These are phyloP conservation scores for Euzophera pinguis DNA, from an alignment of 2,888 invertebrate genomes.

Conservation along the genomic window DNA sequence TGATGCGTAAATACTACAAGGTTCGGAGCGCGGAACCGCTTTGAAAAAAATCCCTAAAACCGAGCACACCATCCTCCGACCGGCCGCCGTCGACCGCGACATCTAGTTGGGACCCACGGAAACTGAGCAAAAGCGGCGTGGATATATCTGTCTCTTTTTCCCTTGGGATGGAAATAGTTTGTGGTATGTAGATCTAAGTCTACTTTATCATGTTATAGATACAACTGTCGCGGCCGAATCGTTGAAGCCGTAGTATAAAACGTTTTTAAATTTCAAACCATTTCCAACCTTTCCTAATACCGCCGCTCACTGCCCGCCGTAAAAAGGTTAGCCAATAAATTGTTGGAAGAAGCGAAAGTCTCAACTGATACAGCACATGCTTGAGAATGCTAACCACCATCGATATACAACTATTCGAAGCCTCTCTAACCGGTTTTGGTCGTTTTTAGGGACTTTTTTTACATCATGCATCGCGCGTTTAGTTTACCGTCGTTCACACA, in stretches of 20 bases:
- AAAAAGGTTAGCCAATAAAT: slow-evolving; percentile 22
- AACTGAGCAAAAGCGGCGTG: slow-evolving; percentile 16
- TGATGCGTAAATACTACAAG: slow-evolving; percentile 2
- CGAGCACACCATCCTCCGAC: slow-evolving; percentile 77
- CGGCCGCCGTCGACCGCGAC: slow-evolving; percentile 52
- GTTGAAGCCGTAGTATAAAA: neutral
- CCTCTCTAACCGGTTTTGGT: slow-evolving; percentile 47
- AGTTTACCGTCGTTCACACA: slow-evolving; percentile 37
- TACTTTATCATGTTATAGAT: no score
- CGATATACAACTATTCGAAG: slow-evolving; percentile 58
- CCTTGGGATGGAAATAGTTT: slow-evolving; percentile 20
- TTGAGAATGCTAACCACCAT: slow-evolving; percentile 67
- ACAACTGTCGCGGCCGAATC: no score
- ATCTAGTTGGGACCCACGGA: slow-evolving; percentile 23
- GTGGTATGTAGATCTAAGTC: neutral
- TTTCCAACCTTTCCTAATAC: neutral
- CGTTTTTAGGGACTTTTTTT: slow-evolving; percentile 46
- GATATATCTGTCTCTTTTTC: slow-evolving; percentile 24
- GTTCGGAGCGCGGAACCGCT: slow-evolving; percentile 42
- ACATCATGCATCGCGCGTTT: slow-evolving; percentile 47
- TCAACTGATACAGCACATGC: slow-evolving; percentile 78
- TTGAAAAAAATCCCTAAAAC: slow-evolving; percentile 38
- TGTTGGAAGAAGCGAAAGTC: slow-evolving; percentile 69
- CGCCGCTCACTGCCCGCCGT: neutral
- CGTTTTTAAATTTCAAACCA: neutral